Evolutionary conservation across 2,888 invertebrate species (phyloP), one percentile per base, ranked within the genome.

Genomic region (Caenorhabditis sp.): DNA sequence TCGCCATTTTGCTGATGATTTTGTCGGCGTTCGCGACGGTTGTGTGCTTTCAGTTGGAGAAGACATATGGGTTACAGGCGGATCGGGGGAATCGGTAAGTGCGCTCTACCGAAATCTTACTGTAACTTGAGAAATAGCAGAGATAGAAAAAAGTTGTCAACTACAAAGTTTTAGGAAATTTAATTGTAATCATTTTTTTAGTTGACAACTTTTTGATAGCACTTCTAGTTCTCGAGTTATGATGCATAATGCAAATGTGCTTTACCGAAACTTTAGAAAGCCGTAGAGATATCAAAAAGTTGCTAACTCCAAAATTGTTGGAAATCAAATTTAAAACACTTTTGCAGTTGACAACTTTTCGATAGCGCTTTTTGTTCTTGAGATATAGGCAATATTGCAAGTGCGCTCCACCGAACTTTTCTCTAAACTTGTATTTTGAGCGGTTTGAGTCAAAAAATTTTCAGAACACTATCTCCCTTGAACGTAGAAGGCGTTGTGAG

Each of bases 1-100:
- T 93, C 67, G 92, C 93, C 44, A 89, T 93, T 40, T 71, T 93
- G 26, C 89, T 93, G 60, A 94, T 94, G 94, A 88, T 93, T 22
- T 90, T 92, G 50, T 93, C 93, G 88, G 93, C 93, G 5, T 92
- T 93, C 37, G 92, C 93, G 22, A 93, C 93, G 1, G 92, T 94
- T 51, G 90, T 93, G 87, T 93, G 93, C 88, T 94, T 87, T 65
- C 88, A 88, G 58, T 51, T 88, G 72, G 88, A 88, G 64, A 85
- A 86, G 74, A 85, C 60, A 32, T 72, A 82, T 58, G 80, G 70
- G 24, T 26, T 76, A 26, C 68, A 62, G 18, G 77, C 56, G 9
- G 76, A 76, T 24, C 53, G 60, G 35, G 61, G 77, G 64, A 77
- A 77, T 77, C 77, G 77, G 77, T 77, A 47, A 47, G 18, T 47